Base-by-base conservation (phyloP, 2,888 invertebrate species). In the Polydrusus pterygomalis region DNA sequence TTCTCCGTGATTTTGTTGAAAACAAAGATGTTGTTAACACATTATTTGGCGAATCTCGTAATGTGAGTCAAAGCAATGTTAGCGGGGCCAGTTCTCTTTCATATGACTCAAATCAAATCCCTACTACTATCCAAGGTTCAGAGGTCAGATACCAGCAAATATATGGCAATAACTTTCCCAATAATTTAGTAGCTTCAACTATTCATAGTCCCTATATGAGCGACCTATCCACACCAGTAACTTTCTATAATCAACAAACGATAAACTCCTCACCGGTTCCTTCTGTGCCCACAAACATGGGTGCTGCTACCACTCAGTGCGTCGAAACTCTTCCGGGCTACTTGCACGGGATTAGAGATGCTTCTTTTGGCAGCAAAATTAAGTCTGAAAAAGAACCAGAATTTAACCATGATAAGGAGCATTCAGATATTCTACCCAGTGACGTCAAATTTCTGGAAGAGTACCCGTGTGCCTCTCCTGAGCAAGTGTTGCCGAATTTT, bases 1-100 rank as follows among this genome's bases (percentile, higher is more conserved):
- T 49, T 47, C 30, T 64, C 13, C 64, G 49, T 30, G 64, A 49
- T 47, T 64, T 64, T 40, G 49, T 64, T 25, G 64, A 47, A 15
- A 65, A 49, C 18, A 65, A 51, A 15, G 64, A 64, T 64, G 64
- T 15, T 18, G 64, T 30, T 18, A 30, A 30, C 11, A 45, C 47
- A 1, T 15, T 30, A 8, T 11, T 64, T 47, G 47, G 11, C 0
- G 15, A 30, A 8, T 11, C 47, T 47, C n/a, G 11, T 8, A 47
- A 11, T 45, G 15, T 15, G 0, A 49, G 1, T 9, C 56, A 56
- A 56, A 30, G 8, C 15, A 9, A 15, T 34, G 34, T 30, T 30
- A 11, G 7, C 2, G 49, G 0, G 9, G n/a, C 38, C 11, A 6
- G 7, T 6, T 60, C 38, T 2, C 5, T 38, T 15, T 9, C 34